phyloP scores from a whole-genome alignment of 2,888 invertebrate genomes.

The Hypolimnas misippus region DNA sequence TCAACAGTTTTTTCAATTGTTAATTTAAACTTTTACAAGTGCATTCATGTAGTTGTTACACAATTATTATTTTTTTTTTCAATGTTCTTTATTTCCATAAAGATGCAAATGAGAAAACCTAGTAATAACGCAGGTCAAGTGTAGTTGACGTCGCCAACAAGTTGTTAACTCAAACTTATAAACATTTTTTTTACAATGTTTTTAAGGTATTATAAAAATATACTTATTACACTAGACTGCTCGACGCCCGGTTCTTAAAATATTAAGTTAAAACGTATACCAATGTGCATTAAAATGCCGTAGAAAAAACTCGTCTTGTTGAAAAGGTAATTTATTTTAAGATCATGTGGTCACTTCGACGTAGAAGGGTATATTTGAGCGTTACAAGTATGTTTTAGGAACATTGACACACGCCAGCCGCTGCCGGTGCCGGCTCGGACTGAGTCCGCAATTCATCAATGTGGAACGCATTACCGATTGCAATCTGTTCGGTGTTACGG shows the following conservation, averaged over 20 bases:
- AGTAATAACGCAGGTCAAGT: neutral
- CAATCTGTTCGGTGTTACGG: conserved; percentile 41
- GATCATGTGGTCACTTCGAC: neutral
- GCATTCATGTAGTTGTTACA: too few relatives aligned
- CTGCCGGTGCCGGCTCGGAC: neutral
- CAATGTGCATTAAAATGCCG: neutral
- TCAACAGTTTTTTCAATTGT: too few relatives aligned
- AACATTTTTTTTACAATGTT: neutral
- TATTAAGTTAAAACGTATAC: neutral
- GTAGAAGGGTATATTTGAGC: conserved; percentile 6
- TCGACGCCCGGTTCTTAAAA: neutral
- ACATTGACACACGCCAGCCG: conserved; percentile 3
- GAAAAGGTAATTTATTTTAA: conserved; percentile 8
- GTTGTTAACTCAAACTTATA: neutral
- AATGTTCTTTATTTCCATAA: neutral
- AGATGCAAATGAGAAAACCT: neutral
- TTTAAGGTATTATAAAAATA: neutral
- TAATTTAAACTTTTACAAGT: too few relatives aligned
- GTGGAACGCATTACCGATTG: conserved; percentile 44
- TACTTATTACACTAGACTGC: neutral
- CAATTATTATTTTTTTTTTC: neutral
- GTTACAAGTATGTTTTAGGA: conserved; percentile 8
- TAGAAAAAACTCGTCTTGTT: neutral
- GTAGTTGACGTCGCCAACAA: neutral
- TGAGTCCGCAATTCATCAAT: conserved; percentile 37